phyloP scores from a whole-genome alignment of 2,888 invertebrate genomes.

The Eupithecia tripunctaria region DNA sequence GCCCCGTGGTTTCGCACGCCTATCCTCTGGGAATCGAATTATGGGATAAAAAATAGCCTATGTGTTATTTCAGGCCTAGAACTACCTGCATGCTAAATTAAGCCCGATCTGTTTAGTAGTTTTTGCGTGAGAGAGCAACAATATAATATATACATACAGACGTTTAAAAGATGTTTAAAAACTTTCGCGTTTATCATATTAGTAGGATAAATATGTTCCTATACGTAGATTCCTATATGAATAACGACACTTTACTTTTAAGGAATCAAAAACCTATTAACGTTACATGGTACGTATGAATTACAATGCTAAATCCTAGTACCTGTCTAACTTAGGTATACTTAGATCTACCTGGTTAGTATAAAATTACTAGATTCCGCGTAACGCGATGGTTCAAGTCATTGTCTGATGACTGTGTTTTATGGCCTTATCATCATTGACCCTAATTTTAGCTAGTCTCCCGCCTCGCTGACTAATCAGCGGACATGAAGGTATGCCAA shows the following conservation, averaged over 20 bases:
- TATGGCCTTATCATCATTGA: slow-evolving; percentile 75
- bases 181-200: no score
- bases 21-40: no score
- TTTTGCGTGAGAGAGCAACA: no score
- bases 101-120: no score
- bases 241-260: not conserved
- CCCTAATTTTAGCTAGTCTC: slow-evolving; percentile 73
- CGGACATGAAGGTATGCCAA: slow-evolving; percentile 42
- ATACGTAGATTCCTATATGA: not conserved
- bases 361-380: slow-evolving; percentile 21
- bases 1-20: no score
- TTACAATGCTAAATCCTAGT: not conserved
- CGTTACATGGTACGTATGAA: not conserved
- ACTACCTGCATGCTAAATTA: no score
- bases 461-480: slow-evolving; percentile 48
- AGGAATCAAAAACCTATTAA: not conserved
- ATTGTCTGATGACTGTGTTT: slow-evolving; percentile 62
- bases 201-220: not conserved
- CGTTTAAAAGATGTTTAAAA: no score
- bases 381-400: slow-evolving; percentile 37
- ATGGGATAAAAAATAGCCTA: no score
- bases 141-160: no score
- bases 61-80: no score
- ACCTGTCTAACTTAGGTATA: not conserved
- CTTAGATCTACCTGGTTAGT: not conserved